Base-by-base conservation (phyloP, 2,797 vertebrate genomes). In the Melanotaenia trifasciata region DNA sequence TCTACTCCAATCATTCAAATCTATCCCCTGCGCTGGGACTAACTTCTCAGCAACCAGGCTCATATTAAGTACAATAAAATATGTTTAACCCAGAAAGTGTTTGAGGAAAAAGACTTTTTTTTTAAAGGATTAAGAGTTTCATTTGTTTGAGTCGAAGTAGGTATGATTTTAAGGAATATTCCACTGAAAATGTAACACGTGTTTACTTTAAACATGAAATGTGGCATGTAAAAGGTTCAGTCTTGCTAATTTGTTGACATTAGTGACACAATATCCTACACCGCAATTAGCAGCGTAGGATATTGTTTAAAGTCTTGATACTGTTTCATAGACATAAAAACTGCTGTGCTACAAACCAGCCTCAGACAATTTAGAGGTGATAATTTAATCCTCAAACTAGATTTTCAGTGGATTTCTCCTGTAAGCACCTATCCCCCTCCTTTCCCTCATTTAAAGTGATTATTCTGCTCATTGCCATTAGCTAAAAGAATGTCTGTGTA, bases 371-470 rank as follows among this genome's bases (percentile, higher is more conserved):
- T 47, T 33, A 70, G 30, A 18, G 43, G 14, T 33, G 22, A 67
- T 7, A 40, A 69, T 30, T 28, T 64, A 9, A 56, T 35, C 1
- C 36, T 63, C 30, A 60, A 66, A 53, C 47, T 58, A 28, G 58
- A 64, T 80, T 80, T 84, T 72, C 64, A 24, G 66, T 67, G 62
- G 38, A 75, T 26, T 66, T 12, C 24, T 82, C 72, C 58, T 82
- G 72, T 72, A 64, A 79, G 28, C 36, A 28, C 43, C 54, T 60
- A 58, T 67, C 28, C 32, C 36, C 24, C 24, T 38, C 64, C 35
- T 5, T 64, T 50, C 26, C 0, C 68, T 33, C 22, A 5, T 58
- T 35, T 24, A 51, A 71, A 33, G 53, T 58, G 30, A 56, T 47
- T 58, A 30, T 62, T 45, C 47, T 43, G 18, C 9, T 76, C 16